A percentile compares a stretch with the other conserved stretches of the same genome.
Evolutionary conservation across 2,797 vertebrate genomes (phyloP).

Genomic region (Phataginus tricuspis): DNA sequence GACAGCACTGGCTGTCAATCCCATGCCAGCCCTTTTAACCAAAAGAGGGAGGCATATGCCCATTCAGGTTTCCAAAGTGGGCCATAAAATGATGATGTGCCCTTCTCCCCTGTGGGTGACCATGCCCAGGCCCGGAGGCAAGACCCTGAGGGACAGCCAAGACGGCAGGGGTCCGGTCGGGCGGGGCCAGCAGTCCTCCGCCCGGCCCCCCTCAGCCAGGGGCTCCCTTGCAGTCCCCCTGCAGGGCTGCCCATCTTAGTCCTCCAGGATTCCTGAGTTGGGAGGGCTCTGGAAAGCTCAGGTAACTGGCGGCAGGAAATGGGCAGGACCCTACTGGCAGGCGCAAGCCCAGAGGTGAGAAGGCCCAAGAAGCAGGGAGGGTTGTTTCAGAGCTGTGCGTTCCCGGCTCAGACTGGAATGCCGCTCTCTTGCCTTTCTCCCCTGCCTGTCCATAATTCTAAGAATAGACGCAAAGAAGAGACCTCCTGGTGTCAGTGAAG

Average conservation of each 20-base stretch:
- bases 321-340: background rate
- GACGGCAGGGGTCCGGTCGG: background rate
- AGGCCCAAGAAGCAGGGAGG: background rate
- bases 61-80: background rate
- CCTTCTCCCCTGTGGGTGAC: background rate
- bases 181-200: background rate
- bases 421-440: background rate
- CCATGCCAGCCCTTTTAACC: background rate
- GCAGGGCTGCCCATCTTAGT: background rate
- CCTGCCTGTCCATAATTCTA: background rate
- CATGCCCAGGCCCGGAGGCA: background rate
- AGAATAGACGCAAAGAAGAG: background rate
- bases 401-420: background rate
- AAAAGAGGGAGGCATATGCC: background rate
- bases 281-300: background rate
- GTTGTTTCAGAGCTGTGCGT: background rate
- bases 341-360: background rate
- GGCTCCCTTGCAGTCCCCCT: fast-evolving
- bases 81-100: background rate
- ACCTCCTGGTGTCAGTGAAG: no score
- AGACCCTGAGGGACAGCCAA: background rate
- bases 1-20: background rate
- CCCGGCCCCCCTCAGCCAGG: background rate
- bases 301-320: background rate
- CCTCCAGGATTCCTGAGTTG: background rate